Base-by-base conservation (phyloP, 2,888 invertebrate genomes). In the Slavum lentiscoides region DNA sequence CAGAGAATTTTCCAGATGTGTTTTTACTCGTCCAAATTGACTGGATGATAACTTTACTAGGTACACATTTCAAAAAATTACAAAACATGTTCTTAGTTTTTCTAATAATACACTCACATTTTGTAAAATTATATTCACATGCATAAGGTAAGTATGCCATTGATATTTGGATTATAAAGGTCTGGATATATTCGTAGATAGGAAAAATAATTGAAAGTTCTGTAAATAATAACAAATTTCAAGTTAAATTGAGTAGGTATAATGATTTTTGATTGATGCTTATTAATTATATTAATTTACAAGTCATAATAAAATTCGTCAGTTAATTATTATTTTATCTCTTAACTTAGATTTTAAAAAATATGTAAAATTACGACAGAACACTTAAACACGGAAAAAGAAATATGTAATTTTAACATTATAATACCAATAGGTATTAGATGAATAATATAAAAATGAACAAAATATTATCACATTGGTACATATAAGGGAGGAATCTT, bases 331-430 rank as follows among this genome's bases (percentile, higher is more conserved):
- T 68, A 39, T 68, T 30, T 59, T n/a, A n/a, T 30, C 30, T 30
- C 30, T 30, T 30, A 30, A 2, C 30, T 30, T 30, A 30, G 30
- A 4, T 30, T 30, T 30, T 2, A 30, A 30, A 30, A 30, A 30
- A 2, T 30, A 30, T 30, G 43, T 77, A 77, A 39, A 53, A 62
- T 70, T 70, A 77, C 55, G 62, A 70, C 53, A 77, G 64, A 77
- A 70, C 39, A 70, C 62, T 77, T 77, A 77, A 1, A 76, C 9
- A 23, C 13, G 39, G 59, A 76, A 59, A 68, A 77, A 59, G 68
- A 69, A 53, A 77, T 37, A 66, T 64, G 58, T 23, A 80, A 37
- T 62, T 77, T 77, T 53, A 70, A 77, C 62, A 80, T 80, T 70
- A 72, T 62, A 77, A 64, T 74, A 66, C 39, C 37, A 37, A 43